Conservation (phyloP, 1,140 invertebrate genomes). For the Pachyrhynchus sulphureomaculatus region DNA sequence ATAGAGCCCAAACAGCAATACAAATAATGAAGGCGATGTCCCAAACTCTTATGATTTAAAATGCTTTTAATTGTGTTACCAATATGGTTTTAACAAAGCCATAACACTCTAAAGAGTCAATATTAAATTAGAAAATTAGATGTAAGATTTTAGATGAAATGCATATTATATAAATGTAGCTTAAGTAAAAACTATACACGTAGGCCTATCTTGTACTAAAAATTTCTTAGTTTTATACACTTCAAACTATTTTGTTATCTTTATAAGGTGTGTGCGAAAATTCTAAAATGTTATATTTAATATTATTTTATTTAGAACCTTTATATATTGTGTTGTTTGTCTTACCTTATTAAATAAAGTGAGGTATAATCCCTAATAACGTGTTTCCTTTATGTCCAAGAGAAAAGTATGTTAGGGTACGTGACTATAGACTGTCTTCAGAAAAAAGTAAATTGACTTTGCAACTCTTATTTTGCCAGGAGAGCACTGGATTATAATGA, state of each 20-base stretch:
- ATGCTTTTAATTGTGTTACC: conserved; percentile 43
- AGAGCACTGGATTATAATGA: too few species aligned
- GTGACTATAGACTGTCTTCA: too few species aligned
- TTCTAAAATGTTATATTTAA: conserved; percentile 36
- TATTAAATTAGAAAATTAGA: conserved; percentile 47
- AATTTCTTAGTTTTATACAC: conserved; percentile 47
- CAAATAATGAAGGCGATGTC: conserved; percentile 18
- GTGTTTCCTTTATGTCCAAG: conserved; percentile 6
- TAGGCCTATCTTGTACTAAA: conserved; percentile 49
- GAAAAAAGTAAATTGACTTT: too few species aligned
- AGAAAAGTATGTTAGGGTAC: not conserved
- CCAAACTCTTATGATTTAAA: conserved; percentile 38
- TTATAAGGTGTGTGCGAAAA: conserved; percentile 39
- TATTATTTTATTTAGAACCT: conserved; percentile 35
- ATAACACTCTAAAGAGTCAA: conserved; percentile 49
- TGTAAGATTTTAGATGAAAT: conserved; percentile 40
- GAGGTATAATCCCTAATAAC: conserved; percentile 39
- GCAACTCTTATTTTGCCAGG: too few species aligned
- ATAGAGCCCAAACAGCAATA: conserved; percentile 1
- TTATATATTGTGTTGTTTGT: conserved; percentile 37
- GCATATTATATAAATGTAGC: conserved; percentile 44
- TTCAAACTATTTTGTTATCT: conserved; percentile 45
- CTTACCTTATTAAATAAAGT: conserved; percentile 41
- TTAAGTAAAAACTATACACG: conserved; percentile 46
- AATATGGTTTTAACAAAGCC: conserved; percentile 38